phyloP scores from a whole-genome alignment of 2,888 invertebrate species.

The Sphinx pinastri region DNA sequence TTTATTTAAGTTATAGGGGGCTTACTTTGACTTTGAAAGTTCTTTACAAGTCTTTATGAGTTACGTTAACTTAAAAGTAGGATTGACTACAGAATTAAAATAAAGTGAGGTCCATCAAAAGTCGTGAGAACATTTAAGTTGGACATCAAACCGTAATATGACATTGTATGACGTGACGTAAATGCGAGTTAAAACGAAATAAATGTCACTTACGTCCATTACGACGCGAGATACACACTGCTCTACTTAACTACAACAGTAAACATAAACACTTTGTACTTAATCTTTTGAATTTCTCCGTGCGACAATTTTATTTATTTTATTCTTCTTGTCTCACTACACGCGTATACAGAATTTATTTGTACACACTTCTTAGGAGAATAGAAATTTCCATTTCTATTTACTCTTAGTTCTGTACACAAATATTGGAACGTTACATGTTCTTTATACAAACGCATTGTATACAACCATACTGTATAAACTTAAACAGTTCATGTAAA shows the following conservation, averaged over 20 bases:
- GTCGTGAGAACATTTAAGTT: too few species aligned
- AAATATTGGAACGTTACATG: constrained; percentile 43
- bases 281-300: constrained; percentile 26
- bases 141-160: too few species aligned
- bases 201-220: too few species aligned
- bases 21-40: too few species aligned
- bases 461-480: not conserved
- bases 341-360: constrained; percentile 39
- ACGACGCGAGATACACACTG: too few species aligned
- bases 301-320: constrained; percentile 36
- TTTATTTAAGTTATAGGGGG: not conserved
- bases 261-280: not conserved
- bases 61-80: too few species aligned
- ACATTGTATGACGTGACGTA: too few species aligned
- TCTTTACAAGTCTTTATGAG: too few species aligned
- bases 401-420: constrained; percentile 38
- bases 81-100: too few species aligned
- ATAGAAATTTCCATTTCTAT: constrained; percentile 44
- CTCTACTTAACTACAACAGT: not conserved
- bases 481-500: not conserved
- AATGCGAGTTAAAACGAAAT: too few species aligned
- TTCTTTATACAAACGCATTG: not conserved
- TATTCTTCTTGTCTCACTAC: constrained; percentile 34
- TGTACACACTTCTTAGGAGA: constrained; percentile 36
- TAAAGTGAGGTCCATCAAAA: too few species aligned